These are phyloP conservation scores for Sebastes matsubarae DNA, from an alignment of 2,797 vertebrate genomes.

Conservation along the genomic window DNA sequence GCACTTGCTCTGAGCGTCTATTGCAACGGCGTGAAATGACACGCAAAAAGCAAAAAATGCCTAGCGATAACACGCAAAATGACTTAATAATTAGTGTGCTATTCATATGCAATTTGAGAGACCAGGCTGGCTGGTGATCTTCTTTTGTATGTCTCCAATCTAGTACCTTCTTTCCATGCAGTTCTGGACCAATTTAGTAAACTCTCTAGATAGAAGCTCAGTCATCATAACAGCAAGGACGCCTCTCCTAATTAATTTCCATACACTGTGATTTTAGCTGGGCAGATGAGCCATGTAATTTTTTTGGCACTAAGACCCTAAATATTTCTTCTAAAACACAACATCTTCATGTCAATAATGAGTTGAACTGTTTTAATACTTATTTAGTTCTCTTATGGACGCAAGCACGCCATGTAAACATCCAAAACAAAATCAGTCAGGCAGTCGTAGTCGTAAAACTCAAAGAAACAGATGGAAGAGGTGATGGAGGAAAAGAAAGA, in stretches of 20 bases:
- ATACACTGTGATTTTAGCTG: neutral
- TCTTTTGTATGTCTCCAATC: neutral
- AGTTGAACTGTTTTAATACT: neutral
- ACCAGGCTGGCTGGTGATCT: neutral
- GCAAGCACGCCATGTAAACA: neutral
- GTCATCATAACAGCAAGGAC: neutral
- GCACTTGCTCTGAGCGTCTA: no score
- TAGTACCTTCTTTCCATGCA: neutral
- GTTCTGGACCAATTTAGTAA: neutral
- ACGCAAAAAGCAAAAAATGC: no score
- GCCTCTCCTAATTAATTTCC: neutral
- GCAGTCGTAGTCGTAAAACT: neutral
- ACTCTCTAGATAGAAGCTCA: neutral
- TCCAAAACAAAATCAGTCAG: neutral
- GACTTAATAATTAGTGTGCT: no score
- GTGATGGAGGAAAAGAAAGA: slow-evolving; percentile 4
- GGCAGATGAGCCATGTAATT: neutral
- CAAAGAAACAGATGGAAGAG: slow-evolving; percentile 1
- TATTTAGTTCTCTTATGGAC: neutral
- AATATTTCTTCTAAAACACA: neutral
- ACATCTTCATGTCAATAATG: neutral
- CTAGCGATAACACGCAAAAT: no score
- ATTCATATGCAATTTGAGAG: rapidly evolving
- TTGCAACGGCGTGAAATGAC: no score
- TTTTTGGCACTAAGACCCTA: neutral